Conservation (phyloP, 1,140 invertebrate species). For the Drosophila simulans region DNA sequence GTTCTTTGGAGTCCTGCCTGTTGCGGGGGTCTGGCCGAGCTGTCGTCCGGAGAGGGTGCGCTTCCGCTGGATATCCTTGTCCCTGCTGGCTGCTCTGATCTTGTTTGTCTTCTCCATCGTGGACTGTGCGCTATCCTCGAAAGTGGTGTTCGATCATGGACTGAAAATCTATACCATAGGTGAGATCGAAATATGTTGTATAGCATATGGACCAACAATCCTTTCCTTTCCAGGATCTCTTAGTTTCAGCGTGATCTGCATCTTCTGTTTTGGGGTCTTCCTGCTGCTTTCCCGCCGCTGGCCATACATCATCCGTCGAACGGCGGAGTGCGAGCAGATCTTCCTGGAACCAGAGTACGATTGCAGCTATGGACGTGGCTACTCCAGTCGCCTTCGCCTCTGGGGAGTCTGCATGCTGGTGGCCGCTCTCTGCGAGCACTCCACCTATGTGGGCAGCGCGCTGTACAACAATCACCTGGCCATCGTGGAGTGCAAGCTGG, state of each 20-base stretch:
- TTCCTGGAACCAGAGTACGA: conserved; percentile 64
- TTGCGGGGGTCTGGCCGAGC: conserved; percentile 57
- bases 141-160: conserved; percentile 60
- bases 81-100: conserved; percentile 42
- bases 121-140: conserved; percentile 60
- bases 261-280: conserved; percentile 63
- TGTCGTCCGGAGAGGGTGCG: conserved; percentile 44
- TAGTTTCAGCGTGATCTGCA: conserved; percentile 76
- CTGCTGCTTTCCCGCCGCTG: conserved; percentile 61
- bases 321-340: conserved; percentile 55
- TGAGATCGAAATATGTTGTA: not conserved
- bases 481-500: conserved; percentile 70
- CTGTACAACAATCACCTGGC: conserved; percentile 72
- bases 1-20: conserved; percentile 70
- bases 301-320: conserved; percentile 63
- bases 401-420: conserved; percentile 59
- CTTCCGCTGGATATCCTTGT: conserved; percentile 64
- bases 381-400: conserved; percentile 48
- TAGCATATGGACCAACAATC: not conserved
- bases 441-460: conserved; percentile 67
- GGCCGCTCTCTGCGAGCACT: conserved; percentile 63
- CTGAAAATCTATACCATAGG: conserved; percentile 76
- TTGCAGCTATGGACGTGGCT: conserved; percentile 42
- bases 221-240: conserved; percentile 52
- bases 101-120: conserved; percentile 59